Evolutionary conservation across 1,140 invertebrate genomes (phyloP), one percentile per base, ranked within the genome.

Genomic region (Caligus rogercresseyi): DNA sequence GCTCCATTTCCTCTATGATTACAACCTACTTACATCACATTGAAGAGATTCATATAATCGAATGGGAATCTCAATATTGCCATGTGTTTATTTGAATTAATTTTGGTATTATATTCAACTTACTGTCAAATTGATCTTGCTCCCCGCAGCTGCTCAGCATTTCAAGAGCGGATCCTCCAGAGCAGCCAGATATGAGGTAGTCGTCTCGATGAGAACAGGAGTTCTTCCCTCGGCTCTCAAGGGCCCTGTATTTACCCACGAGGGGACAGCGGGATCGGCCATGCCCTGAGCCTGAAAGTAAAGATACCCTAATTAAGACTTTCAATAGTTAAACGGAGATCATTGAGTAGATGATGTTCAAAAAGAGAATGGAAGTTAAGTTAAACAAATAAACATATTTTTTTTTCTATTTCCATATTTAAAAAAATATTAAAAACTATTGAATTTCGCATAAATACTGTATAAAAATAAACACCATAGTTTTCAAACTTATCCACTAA

Each of bases 171-270:
- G 54, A 56, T 21, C 24, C 54, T 16, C 54, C 54, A 20, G 54
- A 56, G 20, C 54, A 56, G 24, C 54, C 54, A 15, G 24, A 56
- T 21, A 56, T 56, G 54, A 56, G 54, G 54, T 56, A 56, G 24
- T 56, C 54, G 24, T 25, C 19, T 18, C 19, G 54, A 20, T 21
- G 15, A n/a, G 54, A 18, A 18, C 19, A 25, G n/a, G 19, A 21
- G 16, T 15, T 25, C 16, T 20, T 21, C 2, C 15, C n/a, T 20
- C n/a, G 24, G 24, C 18, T n/a, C 2, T 56, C n/a, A 13, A 21
- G 4, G 16, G 54, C 7, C 15, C 20, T 18, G 24, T 56, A 56
- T 56, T 56, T 56, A n/a, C 54, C 54, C 20, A 56, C 54, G n/a
- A 56, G 24, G 18, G 54, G 54, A 56, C 54, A 56, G 24, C 54